Percentiles rank a stretch among this genome's conserved stretches.
These are phyloP conservation scores for Polyergus mexicanus DNA, from an alignment of 1,140 invertebrate species.

Conservation along the genomic window DNA sequence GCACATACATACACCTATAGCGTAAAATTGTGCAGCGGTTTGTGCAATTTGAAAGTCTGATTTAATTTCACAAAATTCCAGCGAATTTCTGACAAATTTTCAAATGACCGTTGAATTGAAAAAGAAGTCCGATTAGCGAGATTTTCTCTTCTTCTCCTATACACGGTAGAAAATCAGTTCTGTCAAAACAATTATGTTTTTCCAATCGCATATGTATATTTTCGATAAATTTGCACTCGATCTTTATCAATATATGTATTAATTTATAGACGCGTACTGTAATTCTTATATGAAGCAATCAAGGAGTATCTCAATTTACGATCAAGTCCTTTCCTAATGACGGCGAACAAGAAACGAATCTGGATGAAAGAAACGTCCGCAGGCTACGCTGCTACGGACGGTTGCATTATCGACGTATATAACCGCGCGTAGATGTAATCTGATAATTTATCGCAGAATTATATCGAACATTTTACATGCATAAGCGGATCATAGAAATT, in stretches of 20 bases:
- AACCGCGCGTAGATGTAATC: conserved; percentile 31
- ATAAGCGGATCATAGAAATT: conserved; percentile 21
- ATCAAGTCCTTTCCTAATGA: conserved; percentile 15
- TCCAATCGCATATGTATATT: neutral
- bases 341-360: conserved; percentile 12
- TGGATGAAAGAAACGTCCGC: conserved; percentile 15
- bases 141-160: neutral
- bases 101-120: neutral
- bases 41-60: conserved; percentile 51
- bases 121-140: neutral
- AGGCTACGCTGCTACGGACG: neutral
- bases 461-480: conserved; percentile 12
- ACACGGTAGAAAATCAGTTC: neutral
- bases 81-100: neutral
- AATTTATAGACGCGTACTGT: neutral
- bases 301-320: conserved; percentile 17
- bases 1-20: conserved; percentile 58
- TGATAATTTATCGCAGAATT: conserved; percentile 29
- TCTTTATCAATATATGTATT: neutral
- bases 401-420: conserved; percentile 27
- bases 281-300: conserved; percentile 26
- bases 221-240: neutral
- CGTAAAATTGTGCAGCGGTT: conserved; percentile 76
- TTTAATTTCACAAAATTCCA: neutral
- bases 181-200: neutral